These are phyloP conservation scores for Tetanocera ferruginea DNA, from an alignment of 2,888 invertebrate species.

Conservation along the genomic window DNA sequence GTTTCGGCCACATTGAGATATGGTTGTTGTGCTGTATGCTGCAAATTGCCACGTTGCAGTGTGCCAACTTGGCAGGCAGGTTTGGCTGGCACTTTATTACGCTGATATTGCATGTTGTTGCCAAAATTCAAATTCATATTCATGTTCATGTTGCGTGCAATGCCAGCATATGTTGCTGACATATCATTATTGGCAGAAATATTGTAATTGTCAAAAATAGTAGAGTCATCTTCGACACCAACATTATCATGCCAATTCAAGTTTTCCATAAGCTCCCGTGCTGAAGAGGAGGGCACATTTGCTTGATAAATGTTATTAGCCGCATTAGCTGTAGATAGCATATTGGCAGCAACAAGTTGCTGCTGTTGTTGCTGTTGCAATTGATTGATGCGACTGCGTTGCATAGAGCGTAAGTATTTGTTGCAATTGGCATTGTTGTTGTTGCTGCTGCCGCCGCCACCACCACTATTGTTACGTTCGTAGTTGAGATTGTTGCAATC, in stretches of 20 bases:
- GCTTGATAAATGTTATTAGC: conserved; percentile 24
- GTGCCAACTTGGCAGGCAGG: conserved; percentile 49
- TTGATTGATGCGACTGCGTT: conserved; percentile 50
- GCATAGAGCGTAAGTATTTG: conserved; percentile 47
- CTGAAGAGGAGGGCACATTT: neutral
- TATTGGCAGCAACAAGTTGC: conserved; percentile 40
- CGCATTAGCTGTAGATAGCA: conserved; percentile 15
- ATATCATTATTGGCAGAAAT: conserved; percentile 34
- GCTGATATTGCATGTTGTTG: conserved; percentile 63
- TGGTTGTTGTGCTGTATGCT: conserved; percentile 23
- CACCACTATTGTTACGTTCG: conserved; percentile 52
- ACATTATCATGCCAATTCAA: conserved; percentile 53
- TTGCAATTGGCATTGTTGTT: conserved; percentile 47
- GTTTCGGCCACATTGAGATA: conserved; percentile 20
- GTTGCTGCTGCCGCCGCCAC: conserved; percentile 46
- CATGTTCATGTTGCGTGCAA: conserved; percentile 33
- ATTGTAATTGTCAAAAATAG: conserved; percentile 40
- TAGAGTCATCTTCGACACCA: conserved; percentile 42
- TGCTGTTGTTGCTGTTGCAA: conserved; percentile 58
- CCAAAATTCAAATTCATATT: conserved; percentile 65
- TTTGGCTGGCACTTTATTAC: conserved; percentile 64
- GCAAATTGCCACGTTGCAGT: conserved; percentile 49
- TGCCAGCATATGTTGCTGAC: conserved; percentile 42
- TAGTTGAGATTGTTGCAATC: conserved; percentile 73
- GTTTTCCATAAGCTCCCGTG: conserved; percentile 58